A percentile compares a stretch with the other conserved stretches of the same genome.
These are phyloP conservation scores for Pelodytes ibericus DNA, from an alignment of 2,797 vertebrate species.

Conservation along the genomic window DNA sequence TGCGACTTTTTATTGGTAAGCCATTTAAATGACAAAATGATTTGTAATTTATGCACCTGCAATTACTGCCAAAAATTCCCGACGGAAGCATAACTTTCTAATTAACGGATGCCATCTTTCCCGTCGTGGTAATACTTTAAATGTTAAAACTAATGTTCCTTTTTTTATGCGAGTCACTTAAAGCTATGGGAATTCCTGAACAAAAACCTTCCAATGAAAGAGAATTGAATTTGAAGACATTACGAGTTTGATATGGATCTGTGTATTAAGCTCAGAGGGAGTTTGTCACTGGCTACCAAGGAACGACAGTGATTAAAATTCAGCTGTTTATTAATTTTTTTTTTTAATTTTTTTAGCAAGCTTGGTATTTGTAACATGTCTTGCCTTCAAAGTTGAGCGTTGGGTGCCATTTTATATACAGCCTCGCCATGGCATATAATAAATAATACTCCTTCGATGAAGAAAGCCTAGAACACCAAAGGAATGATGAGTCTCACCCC, in stretches of 20 bases:
- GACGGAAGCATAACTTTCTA: conserved; percentile 54
- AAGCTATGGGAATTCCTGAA: conserved; percentile 48
- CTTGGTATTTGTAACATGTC: conserved; percentile 1
- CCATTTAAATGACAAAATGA: conserved; percentile 51
- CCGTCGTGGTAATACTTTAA: conserved; percentile 46
- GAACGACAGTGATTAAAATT: conserved; percentile 30
- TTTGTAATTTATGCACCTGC: conserved; percentile 54
- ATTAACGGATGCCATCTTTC: conserved; percentile 47
- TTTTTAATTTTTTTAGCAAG: background rate
- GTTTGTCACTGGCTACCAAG: background rate
- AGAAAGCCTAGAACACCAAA: too few relatives aligned
- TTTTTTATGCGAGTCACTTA: conserved; percentile 51
- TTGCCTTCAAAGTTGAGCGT: background rate
- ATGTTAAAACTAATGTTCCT: conserved; percentile 53
- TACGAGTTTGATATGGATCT: conserved; percentile 26
- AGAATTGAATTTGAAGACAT: conserved; percentile 39
- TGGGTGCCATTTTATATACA: too few relatives aligned
- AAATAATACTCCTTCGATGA: too few relatives aligned
- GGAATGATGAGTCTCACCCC: too few relatives aligned
- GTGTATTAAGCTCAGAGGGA: conserved; percentile 20
- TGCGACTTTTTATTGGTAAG: conserved; percentile 52
- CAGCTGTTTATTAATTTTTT: conserved; percentile 38
- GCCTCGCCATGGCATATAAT: too few relatives aligned
- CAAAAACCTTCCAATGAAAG: conserved; percentile 32
- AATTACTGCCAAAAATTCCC: conserved; percentile 54